These are phyloP conservation scores for Callopanchax toddi DNA, from an alignment of 2,113 vertebrate genomes.

Conservation along the genomic window DNA sequence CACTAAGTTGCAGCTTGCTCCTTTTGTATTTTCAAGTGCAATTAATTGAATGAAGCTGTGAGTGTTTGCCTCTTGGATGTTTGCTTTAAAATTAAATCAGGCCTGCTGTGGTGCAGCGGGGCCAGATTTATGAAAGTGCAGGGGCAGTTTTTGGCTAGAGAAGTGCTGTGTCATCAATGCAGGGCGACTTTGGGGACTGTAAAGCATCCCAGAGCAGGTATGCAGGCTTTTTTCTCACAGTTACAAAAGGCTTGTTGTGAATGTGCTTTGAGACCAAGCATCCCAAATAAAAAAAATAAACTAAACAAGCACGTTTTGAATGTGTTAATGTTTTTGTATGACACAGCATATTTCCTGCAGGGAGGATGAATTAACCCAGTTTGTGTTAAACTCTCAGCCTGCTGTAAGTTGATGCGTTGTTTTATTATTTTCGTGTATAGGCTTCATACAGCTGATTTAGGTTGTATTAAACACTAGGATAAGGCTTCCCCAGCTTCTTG, in stretches of 20 bases:
- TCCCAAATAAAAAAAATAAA: neutral
- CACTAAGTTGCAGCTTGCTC: constrained; percentile 3
- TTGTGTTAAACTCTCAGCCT: neutral
- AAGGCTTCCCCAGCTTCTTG: constrained; percentile 72
- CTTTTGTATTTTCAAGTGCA: constrained; percentile 24
- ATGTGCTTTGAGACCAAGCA: too few relatives aligned
- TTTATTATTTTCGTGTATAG: neutral
- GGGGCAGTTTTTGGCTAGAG: constrained; percentile 49
- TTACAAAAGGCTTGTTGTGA: constrained; percentile 35
- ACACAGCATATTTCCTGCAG: constrained; percentile 32
- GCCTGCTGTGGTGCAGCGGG: constrained; percentile 43
- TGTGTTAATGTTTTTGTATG: constrained; percentile 32
- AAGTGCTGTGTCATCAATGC: constrained; percentile 69
- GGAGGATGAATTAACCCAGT: constrained; percentile 1
- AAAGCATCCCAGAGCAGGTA: constrained; percentile 38
- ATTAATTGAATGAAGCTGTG: constrained; percentile 22
- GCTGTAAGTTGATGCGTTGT: neutral
- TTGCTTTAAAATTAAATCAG: constrained; percentile 16
- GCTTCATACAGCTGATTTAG: neutral
- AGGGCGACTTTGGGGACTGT: constrained; percentile 36
- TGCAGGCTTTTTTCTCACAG: constrained; percentile 12
- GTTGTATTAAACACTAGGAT: constrained; percentile 8
- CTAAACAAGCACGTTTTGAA: constrained; percentile 25
- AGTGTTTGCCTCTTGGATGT: constrained; percentile 9
- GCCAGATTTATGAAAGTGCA: constrained; percentile 63